Base-by-base conservation (phyloP, 2,113 vertebrate genomes). In the Prietella phreatophila region DNA sequence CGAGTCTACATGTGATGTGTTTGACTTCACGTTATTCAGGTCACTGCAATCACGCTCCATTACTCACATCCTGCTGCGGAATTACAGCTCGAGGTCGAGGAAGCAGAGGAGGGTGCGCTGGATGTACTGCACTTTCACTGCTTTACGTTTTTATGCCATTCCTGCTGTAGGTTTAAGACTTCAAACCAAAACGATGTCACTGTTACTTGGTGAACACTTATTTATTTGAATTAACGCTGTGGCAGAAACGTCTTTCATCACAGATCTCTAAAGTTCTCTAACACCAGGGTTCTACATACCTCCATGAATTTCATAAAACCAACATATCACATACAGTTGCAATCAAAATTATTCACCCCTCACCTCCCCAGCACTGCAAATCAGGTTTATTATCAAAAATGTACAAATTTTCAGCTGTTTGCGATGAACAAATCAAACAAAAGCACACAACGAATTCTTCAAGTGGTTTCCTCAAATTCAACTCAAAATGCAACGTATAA, bases 11-110 rank as follows among this genome's bases (percentile, higher is more conserved):
- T 93, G 93, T 94, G 95, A 95, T 92, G 85, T 93, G 94, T 93
- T 94, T 94, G 94, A 89, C 95, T 95, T 92, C 94, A 93, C 91
- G 94, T 95, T 94, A 95, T 95, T 94, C 95, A 95, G 95, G 95
- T 96, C 95, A 95, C 94, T 95, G 95, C 93, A 19, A 92, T 91
- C 91, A 39, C 85, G 82, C 92, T 95, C 94, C 94, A 94, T 95
- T 93, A 95, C 95, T 95, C 92, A 95, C 87, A 80, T 61, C 89
- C 90, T 93, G 92, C 92, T 93, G 88, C 92, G 94, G 91, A 95
- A 95, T 95, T 92, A 96, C 95, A 95, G 94, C 65, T 15, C n/a
- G n/a, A 30, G 65, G n/a, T 33, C 1, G 67, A 36, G 17, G 67
- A 36, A 17, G 67, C 5, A 71, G 67, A 71, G 19, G 67, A 69